Evolutionary conservation across 2,888 invertebrate genomes (phyloP), one percentile per base, ranked within the genome.

Genomic region (Lycaena phlaeas): DNA sequence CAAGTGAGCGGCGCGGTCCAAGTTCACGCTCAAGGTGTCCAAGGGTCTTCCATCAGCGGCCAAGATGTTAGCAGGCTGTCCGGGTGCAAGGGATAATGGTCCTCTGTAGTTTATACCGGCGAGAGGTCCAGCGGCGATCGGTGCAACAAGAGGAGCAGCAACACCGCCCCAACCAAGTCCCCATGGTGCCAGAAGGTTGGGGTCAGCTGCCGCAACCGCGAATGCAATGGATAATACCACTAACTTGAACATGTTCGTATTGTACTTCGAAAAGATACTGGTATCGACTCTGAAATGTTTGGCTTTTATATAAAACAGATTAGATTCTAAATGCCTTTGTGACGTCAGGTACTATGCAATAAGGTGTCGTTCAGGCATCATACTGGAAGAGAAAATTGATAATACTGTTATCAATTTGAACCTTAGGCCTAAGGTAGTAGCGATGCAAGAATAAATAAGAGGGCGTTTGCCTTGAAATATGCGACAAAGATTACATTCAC

Each of bases 151-250:
- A 30, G 54, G 52, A 15, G 43, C 38, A 22, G 34, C 45, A 22
- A 41, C 44, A n/a, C 45, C 40, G 10, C 41, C 44, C 42, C 40
- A 38, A 0, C 36, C 38, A 2, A 38, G 29, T 2, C 38, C 22
- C 1, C 44, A 45, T 1, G 46, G 51, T 9, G 56, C 56, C 36
- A 51, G 40, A 2, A 61, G 76, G 41, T 70, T 72, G 38, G 79
- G 78, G 34, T 63, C 73, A 53, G 89, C 87, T 37, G 79, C 81
- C 55, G 76, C 87, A 45, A 88, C 59, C 61, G 88, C 87, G 57
- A 89, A 60, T 50, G 88, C 72, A 63, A 86, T 86, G 61, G 85
- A 88, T 86, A 89, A 87, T 75, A 88, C 88, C 85, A 88, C 86
- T 86, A 85, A 68, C 73, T 78, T 84, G 61, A 72, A 78, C 85